Conservation (phyloP, 2,888 invertebrate genomes). For the Cephus spinipes region DNA sequence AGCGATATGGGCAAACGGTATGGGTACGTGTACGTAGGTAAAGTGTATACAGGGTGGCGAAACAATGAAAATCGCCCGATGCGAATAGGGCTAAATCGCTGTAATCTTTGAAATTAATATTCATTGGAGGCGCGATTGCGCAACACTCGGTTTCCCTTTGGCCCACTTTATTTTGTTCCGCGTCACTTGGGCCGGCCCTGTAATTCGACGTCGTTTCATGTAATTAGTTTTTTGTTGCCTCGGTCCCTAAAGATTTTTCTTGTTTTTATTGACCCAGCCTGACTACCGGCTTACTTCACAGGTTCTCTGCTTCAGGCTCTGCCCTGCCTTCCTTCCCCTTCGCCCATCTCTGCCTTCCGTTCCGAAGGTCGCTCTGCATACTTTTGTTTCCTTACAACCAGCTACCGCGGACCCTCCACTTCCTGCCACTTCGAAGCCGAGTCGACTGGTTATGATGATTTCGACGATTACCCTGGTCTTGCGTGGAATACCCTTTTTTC, state of each 20-base stretch:
- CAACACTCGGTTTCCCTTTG: slow-evolving; percentile 1
- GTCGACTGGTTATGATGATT: slow-evolving; percentile 40
- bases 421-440: slow-evolving; percentile 21
- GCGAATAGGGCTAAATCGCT: not conserved
- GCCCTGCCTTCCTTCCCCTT: not conserved
- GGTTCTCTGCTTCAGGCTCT: not conserved
- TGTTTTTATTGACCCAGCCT: slow-evolving; percentile 24
- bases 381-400: not conserved
- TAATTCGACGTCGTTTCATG: slow-evolving; percentile 54
- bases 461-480: slow-evolving; percentile 33
- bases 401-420: not conserved
- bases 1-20: not conserved
- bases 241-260: slow-evolving; percentile 22
- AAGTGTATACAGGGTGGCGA: not conserved
- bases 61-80: not conserved
- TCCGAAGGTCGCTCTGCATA: not conserved
- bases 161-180: slow-evolving; percentile 29
- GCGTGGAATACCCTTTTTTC: not conserved
- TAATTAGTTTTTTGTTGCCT: slow-evolving; percentile 53
- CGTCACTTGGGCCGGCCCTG: slow-evolving; percentile 34
- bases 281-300: slow-evolving; percentile 23
- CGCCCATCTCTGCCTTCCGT: not conserved
- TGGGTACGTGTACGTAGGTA: not conserved
- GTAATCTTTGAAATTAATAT: slow-evolving; percentile 19
- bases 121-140: slow-evolving; percentile 9